Conservation (phyloP, 2,888 invertebrate species). For the Drosophila mimica region DNA sequence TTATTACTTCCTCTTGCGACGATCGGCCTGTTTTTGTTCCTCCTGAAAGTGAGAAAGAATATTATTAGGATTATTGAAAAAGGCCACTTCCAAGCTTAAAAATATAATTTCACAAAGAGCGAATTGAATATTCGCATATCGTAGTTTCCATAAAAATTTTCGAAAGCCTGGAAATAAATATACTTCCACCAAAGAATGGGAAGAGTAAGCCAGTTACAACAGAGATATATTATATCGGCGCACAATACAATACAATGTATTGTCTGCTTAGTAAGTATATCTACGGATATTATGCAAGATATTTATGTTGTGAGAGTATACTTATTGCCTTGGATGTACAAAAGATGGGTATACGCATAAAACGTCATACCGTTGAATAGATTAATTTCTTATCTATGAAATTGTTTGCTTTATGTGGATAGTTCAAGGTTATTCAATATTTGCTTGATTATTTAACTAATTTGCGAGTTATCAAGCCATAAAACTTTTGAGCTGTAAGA, state of each 20-base stretch:
- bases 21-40: slow-evolving; percentile 78
- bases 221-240: neutral
- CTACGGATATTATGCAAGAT: neutral
- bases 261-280: too few species aligned
- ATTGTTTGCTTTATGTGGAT: slow-evolving; percentile 31
- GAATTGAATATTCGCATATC: slow-evolving; percentile 2
- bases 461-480: slow-evolving; percentile 57
- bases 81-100: slow-evolving; percentile 50
- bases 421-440: slow-evolving; percentile 24
- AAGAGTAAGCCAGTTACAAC: neutral
- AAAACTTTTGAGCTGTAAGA: slow-evolving; percentile 71
- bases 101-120: slow-evolving; percentile 73
- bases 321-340: slow-evolving; percentile 68
- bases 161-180: slow-evolving; percentile 66
- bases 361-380: slow-evolving; percentile 62
- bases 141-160: slow-evolving; percentile 17
- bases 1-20: slow-evolving; percentile 72
- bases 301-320: slow-evolving; percentile 73
- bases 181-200: slow-evolving; percentile 47
- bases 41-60: slow-evolving; percentile 64
- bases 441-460: slow-evolving; percentile 18
- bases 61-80: slow-evolving; percentile 14
- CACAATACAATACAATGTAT: too few species aligned
- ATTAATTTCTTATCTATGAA: slow-evolving; percentile 27
- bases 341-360: slow-evolving; percentile 31